Evolutionary conservation across 2,113 vertebrate species (phyloP), one percentile per base, ranked within the genome.

Genomic region (Elanus axillaris): DNA sequence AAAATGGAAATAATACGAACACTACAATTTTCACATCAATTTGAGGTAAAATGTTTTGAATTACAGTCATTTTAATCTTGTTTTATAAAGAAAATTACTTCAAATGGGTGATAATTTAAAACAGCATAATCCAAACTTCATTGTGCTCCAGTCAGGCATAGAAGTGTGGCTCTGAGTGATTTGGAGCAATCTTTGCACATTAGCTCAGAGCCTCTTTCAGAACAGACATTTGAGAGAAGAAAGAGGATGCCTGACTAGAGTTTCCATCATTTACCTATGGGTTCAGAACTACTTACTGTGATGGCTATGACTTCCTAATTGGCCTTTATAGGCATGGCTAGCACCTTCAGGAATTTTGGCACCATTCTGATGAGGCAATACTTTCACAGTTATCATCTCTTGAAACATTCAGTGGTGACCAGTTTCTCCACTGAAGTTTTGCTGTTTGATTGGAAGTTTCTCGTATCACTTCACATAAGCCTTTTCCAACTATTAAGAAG

Each of bases 31-130:
- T 97, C 93, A 88, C 91, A 90, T 96, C 86, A 96, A 87, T 97
- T 90, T 96, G 86, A 96, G 92, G 91, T 93, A 96, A 97, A 97
- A 96, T 96, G 76, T 98, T 97, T 98, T 97, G 95, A 97, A 97
- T 98, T 96, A 96, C 95, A 96, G 89, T 96, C 85, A 97, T 94
- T 97, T 97, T 94, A 94, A 97, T 95, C 90, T 86, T 96, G 84
- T 93, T 96, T 97, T 84, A 95, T 97, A 87, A 97, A 95, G 88
- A 97, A 97, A 97, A 97, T 96, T 25, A 96, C 96, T 88, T 96
- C 27, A 91, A 96, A 98, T 94, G 80, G 93, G 78, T 94, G 95
- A 96, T 95, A 94, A 97, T 97, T 97, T 97, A 91, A 95, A 97
- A 38, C 87, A 93, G 78, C 80, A 94, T 94, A 96, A 96, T 94